Evolutionary conservation across 2,888 invertebrate genomes (phyloP), one percentile per base, ranked within the genome.

Genomic region (Thysanoteuthis rhombus): DNA sequence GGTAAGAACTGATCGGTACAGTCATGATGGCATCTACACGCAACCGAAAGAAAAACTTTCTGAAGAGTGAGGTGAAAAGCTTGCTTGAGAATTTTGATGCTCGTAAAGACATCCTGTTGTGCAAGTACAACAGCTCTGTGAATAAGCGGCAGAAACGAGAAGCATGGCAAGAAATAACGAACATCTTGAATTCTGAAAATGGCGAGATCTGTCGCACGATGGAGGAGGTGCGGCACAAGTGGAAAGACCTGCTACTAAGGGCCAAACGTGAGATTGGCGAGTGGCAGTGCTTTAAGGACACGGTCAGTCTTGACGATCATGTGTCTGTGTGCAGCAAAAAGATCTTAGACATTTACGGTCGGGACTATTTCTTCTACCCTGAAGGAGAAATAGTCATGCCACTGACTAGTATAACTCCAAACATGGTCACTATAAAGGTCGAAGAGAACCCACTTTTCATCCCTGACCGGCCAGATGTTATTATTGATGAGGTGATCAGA

Each of bases 11-110:
- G 36, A n/a, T 36, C n/a, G 75, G 75, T 36, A 75, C 75, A 75
- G n/a, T 75, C n/a, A 75, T 75, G 75, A 75, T 75, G 75, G 75
- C 75, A n/a, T 75, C 75, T n/a, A 75, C 75, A 75, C 75, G 75
- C 75, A 75, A 75, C 75, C n/a, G 75, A n/a, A 75, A 75, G 75
- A 75, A 75, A 75, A 75, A 75, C 75, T 75, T 75, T n/a, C 36
- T 75, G 75, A 75, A 75, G 75, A 75, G 75, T n/a, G 75, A 75
- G n/a, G 75, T 75, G 75, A 75, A 75, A 75, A 75, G 75, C 36
- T 75, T 75, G n/a, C 75, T 75, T 75, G 75, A 75, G n/a, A 75
- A 75, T 75, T 75, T 75, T 75, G 75, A 75, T n/a, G 75, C 75
- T 4, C 75, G 75, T 75, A 75, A 75, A 75, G 75, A 75, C n/a